Conservation (phyloP, 2,797 vertebrate genomes). For the Sebastes matsubarae region DNA sequence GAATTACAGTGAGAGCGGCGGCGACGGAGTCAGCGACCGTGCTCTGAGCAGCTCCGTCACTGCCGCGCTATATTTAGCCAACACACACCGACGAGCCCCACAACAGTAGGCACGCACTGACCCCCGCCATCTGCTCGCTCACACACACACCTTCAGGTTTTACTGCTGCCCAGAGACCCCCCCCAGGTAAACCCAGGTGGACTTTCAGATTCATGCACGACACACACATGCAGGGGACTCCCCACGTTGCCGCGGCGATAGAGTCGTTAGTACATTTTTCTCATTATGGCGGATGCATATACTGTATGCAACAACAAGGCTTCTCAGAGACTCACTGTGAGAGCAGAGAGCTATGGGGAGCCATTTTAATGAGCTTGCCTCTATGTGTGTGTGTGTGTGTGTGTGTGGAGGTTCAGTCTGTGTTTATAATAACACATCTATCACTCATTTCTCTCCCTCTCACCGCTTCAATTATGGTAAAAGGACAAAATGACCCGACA, state of each 20-base stretch:
- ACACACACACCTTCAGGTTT: constrained; percentile 35
- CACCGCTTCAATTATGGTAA: constrained; percentile 24
- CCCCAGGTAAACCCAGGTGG: constrained; percentile 37
- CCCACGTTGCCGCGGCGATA: not conserved
- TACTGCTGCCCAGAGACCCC: constrained; percentile 31
- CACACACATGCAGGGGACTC: constrained; percentile 9
- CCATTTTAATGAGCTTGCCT: constrained; percentile 63
- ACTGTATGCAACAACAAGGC: constrained; percentile 26
- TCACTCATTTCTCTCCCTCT: constrained; percentile 13
- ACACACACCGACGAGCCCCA: constrained; percentile 62
- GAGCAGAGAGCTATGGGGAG: constrained; percentile 47
- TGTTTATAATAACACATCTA: constrained; percentile 32
- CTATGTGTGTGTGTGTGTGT: not conserved
- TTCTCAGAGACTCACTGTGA: constrained; percentile 30
- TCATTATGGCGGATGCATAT: constrained; percentile 31
- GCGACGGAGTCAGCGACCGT: constrained; percentile 28
- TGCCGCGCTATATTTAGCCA: constrained; percentile 74
- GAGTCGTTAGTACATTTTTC: constrained; percentile 6
- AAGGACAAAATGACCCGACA: constrained; percentile 35
- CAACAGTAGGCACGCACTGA: constrained; percentile 61
- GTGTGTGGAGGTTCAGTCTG: constrained; percentile 1
- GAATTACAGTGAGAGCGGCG: constrained; percentile 13
- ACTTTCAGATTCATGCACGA: constrained; percentile 13
- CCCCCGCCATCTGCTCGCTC: constrained; percentile 71
- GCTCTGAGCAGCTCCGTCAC: constrained; percentile 58